phyloP scores from a whole-genome alignment of 2,888 invertebrate species.

The Spisula solida region DNA sequence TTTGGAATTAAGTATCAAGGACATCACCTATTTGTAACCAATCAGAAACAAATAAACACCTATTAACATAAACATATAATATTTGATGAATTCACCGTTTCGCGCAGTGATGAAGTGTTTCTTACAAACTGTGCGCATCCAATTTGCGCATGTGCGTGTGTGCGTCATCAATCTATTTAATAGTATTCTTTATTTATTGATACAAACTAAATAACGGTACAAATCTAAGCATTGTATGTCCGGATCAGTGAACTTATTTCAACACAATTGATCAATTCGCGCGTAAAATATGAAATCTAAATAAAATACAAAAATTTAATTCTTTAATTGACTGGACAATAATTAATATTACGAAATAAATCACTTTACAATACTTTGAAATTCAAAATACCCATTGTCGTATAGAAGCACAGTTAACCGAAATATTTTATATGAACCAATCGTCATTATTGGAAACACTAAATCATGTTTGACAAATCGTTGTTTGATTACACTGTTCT shows the following conservation, averaged over 20 bases:
- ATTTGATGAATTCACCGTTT: too few species aligned
- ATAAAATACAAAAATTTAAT: neutral
- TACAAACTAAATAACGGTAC: constrained; percentile 5
- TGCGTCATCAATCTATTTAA: neutral
- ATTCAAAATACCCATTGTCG: neutral
- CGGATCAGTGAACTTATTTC: neutral
- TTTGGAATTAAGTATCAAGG: too few species aligned
- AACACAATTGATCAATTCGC: neutral
- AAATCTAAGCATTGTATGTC: neutral
- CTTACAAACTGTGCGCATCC: neutral
- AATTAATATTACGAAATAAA: neutral
- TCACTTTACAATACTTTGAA: neutral
- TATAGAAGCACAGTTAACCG: neutral
- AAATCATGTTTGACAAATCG: neutral
- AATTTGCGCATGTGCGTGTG: neutral
- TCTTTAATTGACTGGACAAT: neutral
- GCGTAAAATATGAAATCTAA: neutral
- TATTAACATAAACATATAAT: too few species aligned
- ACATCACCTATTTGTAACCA: too few species aligned
- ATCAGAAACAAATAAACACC: too few species aligned
- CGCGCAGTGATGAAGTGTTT: too few species aligned
- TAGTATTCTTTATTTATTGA: neutral
- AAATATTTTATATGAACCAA: neutral
- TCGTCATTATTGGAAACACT: neutral
- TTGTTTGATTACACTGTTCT: neutral